Evolutionary conservation across 2,797 vertebrate species (phyloP).

Genomic region (Lates japonicus): DNA sequence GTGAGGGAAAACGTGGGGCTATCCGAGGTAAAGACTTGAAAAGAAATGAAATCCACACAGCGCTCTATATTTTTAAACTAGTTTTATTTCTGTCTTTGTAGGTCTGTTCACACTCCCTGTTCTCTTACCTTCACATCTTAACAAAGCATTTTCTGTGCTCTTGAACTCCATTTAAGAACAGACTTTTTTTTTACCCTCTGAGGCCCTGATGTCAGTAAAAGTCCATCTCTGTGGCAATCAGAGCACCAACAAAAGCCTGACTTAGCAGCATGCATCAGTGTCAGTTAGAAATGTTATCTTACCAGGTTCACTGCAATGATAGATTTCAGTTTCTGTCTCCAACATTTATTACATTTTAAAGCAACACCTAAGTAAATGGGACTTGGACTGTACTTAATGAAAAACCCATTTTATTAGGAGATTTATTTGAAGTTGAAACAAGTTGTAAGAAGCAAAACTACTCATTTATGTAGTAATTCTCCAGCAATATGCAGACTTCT

Average conservation of each 20-base stretch:
- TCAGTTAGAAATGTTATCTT: neutral
- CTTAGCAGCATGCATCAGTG: conserved; percentile 3
- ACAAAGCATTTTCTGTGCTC: neutral
- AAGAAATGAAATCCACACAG: neutral
- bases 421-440: neutral
- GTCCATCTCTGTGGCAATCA: conserved; percentile 4
- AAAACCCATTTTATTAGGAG: neutral
- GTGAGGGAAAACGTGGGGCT: neutral
- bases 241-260: conserved; percentile 13
- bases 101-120: neutral
- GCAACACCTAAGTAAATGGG: too few relatives aligned
- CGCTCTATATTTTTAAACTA: neutral
- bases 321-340: neutral
- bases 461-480: neutral
- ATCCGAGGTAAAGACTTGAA: conserved; percentile 44
- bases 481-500: neutral
- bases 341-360: neutral
- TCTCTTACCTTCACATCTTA: neutral
- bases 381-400: neutral
- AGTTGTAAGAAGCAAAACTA: neutral
- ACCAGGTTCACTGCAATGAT: neutral
- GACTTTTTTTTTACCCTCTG: neutral
- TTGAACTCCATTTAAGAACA: neutral
- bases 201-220: conserved; percentile 5
- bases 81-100: conserved; percentile 4